These are phyloP conservation scores for Lasioglossum morio DNA, from an alignment of 2,888 invertebrate species.

Conservation along the genomic window DNA sequence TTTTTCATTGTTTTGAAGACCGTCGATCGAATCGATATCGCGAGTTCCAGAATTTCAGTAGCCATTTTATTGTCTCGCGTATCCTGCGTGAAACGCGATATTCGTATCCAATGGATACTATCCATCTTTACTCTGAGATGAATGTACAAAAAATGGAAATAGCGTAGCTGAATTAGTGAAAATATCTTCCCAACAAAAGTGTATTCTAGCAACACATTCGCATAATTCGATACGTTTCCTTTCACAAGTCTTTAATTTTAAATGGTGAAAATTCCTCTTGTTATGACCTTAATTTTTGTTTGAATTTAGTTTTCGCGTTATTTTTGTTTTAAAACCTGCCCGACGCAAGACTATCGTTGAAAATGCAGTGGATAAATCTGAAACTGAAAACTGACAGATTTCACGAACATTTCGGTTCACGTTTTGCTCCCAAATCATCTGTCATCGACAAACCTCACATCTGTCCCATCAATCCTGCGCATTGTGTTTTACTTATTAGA, in stretches of 20 bases:
- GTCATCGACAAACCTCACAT: slow-evolving; percentile 1
- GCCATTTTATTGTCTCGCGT: neutral
- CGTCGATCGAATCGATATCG: neutral
- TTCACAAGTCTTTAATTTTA: neutral
- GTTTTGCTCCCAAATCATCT: neutral
- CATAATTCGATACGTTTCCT: neutral
- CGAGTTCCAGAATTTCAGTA: neutral
- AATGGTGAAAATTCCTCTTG: neutral
- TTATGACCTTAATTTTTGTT: neutral
- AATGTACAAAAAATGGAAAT: neutral
- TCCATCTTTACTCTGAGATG: neutral
- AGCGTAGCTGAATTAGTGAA: too few species aligned
- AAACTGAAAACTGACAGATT: neutral
- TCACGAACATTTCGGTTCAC: neutral
- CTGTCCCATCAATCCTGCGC: neutral
- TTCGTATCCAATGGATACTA: too few species aligned
- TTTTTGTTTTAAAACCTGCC: neutral
- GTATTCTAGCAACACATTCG: neutral
- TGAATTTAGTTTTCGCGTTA: neutral
- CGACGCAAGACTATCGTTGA: neutral
- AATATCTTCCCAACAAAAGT: neutral
- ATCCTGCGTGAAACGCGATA: neutral
- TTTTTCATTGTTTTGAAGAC: neutral
- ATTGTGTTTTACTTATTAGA: neutral
- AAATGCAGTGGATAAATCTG: neutral